Percentiles rank a stretch among this genome's conserved stretches.
These are phyloP conservation scores for Pygocentrus nattereri DNA, from an alignment of 2,797 vertebrate species.

Conservation along the genomic window DNA sequence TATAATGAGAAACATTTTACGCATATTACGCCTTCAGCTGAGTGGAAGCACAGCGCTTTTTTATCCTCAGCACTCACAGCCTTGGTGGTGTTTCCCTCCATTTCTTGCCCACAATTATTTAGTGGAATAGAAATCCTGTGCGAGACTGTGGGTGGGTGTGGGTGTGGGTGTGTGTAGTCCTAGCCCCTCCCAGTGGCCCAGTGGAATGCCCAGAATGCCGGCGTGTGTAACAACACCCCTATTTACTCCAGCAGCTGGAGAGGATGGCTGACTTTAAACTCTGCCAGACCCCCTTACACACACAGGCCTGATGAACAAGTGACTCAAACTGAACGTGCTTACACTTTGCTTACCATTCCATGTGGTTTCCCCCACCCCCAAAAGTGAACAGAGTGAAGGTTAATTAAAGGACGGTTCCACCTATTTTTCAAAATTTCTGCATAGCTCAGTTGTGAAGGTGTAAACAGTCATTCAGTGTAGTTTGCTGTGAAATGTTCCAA, in stretches of 20 bases:
- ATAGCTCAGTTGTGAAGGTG: too few species aligned
- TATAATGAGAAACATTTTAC: background rate
- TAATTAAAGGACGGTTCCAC: too few species aligned
- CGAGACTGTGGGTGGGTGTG: conserved; percentile 26
- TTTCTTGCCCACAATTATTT: conserved; percentile 24
- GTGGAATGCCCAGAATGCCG: conserved; percentile 76
- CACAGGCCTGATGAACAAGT: conserved; percentile 2
- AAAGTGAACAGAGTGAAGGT: background rate
- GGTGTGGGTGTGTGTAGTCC: background rate
- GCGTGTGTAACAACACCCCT: conserved; percentile 57
- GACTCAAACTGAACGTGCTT: conserved; percentile 25
- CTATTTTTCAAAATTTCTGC: too few species aligned
- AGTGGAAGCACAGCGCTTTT: background rate
- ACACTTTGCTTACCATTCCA: conserved; percentile 21
- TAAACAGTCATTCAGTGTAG: too few species aligned
- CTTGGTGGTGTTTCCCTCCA: background rate
- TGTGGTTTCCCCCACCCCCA: conserved; percentile 5
- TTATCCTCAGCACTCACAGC: background rate
- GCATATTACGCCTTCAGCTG: background rate
- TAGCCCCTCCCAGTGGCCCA: conserved; percentile 67
- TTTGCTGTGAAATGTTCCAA: too few species aligned
- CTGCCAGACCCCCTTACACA: conserved; percentile 38
- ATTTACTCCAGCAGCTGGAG: conserved; percentile 55
- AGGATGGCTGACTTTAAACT: conserved; percentile 25
- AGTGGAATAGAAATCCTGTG: conserved; percentile 8